Evolutionary conservation across 2,797 vertebrate species (phyloP), one percentile per base, ranked within the genome.

Genomic region (Gobio occitaniae): DNA sequence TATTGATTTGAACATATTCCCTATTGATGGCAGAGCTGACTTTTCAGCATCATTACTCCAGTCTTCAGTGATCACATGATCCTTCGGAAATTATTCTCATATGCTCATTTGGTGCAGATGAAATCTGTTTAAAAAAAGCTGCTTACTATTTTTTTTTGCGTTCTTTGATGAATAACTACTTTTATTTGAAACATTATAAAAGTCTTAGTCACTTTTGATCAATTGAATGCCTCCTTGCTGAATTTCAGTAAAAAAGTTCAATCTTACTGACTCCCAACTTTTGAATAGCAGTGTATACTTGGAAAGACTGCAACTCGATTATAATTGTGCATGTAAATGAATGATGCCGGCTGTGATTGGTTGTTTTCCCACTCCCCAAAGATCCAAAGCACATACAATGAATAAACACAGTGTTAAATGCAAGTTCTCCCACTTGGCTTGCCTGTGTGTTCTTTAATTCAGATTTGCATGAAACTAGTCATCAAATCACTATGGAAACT

Each of bases 401-500:
- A 44, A 65, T 80, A 88, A 88, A 85, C 70, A 66, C 50, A 76
- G n/a, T 47, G 82, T 81, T 86, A 82, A 32, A 84, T 76, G 56
- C 66, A 77, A 81, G 61, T 50, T 65, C 36, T 61, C 47, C 25
- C 61, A 78, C 78, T 86, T 65, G 25, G 61, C 80, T 82, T 82
- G 69, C 80, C 85, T 87, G 15, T 41, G 10, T 70, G 10, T 54
- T 68, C 50, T 81, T 82, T 82, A 41, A 76, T 76, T 83, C 61
- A 76, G 48, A 66, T 50, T 36, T 48, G 12, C 41, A 52, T 32
- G 21, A 84, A 80, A 69, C 69, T 83, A 47, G 25, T 86, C 78
- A 85, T 84, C 75, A 86, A 68, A 88, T 89, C 79, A 74, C 89
- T 86, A 89, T 89, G 86, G 89, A 81, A 89, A 89, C 88, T 76